phyloP scores from a whole-genome alignment of 1,140 invertebrate genomes.

The Drosophila subpulchrella region DNA sequence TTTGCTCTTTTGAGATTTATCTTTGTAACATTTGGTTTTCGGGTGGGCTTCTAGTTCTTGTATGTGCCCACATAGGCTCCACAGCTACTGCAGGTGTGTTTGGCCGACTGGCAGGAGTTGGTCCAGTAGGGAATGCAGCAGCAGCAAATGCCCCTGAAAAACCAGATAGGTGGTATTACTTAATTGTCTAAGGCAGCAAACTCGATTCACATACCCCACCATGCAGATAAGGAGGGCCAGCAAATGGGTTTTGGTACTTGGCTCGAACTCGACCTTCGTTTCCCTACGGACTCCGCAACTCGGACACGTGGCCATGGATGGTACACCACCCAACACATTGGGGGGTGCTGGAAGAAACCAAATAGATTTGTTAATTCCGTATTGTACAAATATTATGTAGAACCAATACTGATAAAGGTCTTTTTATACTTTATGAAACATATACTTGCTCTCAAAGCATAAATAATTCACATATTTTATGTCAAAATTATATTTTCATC shows the following conservation, averaged over 20 bases:
- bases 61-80: constrained; percentile 87
- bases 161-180: too few species aligned
- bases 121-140: constrained; percentile 88
- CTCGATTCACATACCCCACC: constrained; percentile 84
- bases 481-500: too few species aligned
- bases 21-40: not conserved
- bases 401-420: too few species aligned
- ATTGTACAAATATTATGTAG: too few species aligned
- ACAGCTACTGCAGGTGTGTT: constrained; percentile 88
- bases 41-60: constrained; percentile 31
- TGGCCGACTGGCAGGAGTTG: constrained; percentile 87
- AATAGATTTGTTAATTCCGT: too few species aligned
- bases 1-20: too few species aligned
- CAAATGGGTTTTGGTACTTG: constrained; percentile 87
- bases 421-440: too few species aligned
- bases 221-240: constrained; percentile 86
- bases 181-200: not conserved
- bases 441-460: too few species aligned
- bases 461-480: too few species aligned
- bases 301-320: constrained; percentile 51
- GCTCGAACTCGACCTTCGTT: constrained; percentile 59
- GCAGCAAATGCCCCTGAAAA: constrained; percentile 82
- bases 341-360: not conserved
- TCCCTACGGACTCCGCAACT: constrained; percentile 44
- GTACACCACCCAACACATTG: constrained; percentile 34